Evolutionary conservation across 2,113 vertebrate species (phyloP).

Genomic region (Sander lucioperca): DNA sequence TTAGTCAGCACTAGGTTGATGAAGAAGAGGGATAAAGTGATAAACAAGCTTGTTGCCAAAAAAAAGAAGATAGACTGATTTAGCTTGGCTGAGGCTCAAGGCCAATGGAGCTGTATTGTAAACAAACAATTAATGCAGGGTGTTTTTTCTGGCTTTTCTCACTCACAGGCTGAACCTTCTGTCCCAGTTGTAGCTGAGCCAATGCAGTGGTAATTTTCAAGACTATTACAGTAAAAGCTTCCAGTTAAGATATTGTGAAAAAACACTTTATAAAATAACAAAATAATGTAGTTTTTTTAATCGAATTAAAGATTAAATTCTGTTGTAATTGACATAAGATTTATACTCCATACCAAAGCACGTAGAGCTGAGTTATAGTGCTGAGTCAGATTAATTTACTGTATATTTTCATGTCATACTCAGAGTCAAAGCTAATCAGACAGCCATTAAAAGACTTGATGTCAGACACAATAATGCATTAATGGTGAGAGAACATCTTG

Average conservation of each 20-base stretch:
- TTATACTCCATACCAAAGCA: background rate
- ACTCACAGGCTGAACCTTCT: constrained; percentile 18
- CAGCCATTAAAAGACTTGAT: background rate
- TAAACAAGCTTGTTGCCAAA: constrained; percentile 30
- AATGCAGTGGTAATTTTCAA: background rate
- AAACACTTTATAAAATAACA: background rate
- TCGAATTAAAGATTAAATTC: background rate
- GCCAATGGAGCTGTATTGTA: constrained; percentile 35
- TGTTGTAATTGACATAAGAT: background rate
- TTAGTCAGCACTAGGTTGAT: background rate
- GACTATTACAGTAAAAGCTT: background rate
- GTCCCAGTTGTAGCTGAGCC: background rate
- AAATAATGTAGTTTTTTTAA: background rate
- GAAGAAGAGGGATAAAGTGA: constrained; percentile 12
- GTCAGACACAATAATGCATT: constrained; percentile 1
- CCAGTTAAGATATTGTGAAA: background rate
- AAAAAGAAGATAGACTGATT: background rate
- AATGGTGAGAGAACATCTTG: background rate
- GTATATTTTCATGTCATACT: background rate
- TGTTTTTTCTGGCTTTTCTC: constrained; percentile 39
- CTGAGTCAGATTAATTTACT: background rate
- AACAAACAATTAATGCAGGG: constrained; percentile 52
- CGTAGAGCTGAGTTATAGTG: background rate
- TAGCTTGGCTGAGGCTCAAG: constrained; percentile 16
- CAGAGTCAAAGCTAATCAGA: background rate